Percentiles rank a stretch among this genome's conserved stretches.
These are phyloP conservation scores for Galbula dea DNA, from an alignment of 2,113 vertebrate genomes.

Conservation along the genomic window DNA sequence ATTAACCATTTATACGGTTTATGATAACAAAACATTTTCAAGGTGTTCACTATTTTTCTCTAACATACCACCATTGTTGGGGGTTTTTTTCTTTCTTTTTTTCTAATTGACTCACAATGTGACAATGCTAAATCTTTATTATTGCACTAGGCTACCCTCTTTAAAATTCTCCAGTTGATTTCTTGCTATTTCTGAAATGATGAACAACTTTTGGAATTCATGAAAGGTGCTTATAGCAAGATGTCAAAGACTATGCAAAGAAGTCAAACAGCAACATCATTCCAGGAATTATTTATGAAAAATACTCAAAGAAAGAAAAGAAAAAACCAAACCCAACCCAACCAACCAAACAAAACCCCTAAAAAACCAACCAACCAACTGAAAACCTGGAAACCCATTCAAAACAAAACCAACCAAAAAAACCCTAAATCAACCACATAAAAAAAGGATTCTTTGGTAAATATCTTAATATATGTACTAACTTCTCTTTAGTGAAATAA, in stretches of 20 bases:
- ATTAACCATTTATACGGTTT: background rate
- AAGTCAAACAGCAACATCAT: background rate
- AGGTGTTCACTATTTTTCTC: background rate
- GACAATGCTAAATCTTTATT: background rate
- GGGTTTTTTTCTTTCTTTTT: rapidly evolving
- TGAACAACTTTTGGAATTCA: background rate
- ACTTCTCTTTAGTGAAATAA: background rate
- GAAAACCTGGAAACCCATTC: no score
- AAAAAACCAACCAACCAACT: no score
- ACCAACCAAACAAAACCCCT: background rate
- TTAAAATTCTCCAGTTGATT: background rate
- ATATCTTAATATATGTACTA: background rate
- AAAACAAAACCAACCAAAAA: no score
- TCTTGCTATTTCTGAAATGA: background rate
- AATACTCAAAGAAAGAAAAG: background rate
- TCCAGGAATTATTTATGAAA: background rate
- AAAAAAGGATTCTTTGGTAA: no score
- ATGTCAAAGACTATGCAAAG: background rate
- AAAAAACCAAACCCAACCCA: no score
- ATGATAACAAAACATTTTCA: background rate
- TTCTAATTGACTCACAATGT: background rate
- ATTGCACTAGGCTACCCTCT: background rate
- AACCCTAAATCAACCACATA: no score
- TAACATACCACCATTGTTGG: background rate
- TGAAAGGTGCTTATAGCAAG: background rate